Conservation (phyloP, 1,140 invertebrate species). For the Drosophila ogumai region DNA sequence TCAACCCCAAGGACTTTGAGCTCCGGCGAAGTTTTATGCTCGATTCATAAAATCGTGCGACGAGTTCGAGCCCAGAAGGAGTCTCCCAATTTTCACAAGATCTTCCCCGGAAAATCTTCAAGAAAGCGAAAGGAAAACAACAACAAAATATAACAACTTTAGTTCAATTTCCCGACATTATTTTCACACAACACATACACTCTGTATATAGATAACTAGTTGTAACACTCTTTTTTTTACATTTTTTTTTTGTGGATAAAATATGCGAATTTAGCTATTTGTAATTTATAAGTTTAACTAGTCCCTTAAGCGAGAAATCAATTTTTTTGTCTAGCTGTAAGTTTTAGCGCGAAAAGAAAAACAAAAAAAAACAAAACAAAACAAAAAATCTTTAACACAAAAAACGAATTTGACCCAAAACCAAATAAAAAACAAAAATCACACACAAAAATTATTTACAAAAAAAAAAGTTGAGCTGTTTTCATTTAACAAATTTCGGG, state of each 20-base stretch:
- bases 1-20: conserved; percentile 34
- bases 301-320: conserved; percentile 64
- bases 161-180: conserved; percentile 61
- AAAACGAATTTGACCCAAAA: conserved; percentile 77
- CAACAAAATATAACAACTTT: conserved; percentile 23
- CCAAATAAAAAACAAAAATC: conserved; percentile 69
- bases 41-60: conserved; percentile 79
- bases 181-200: conserved; percentile 21
- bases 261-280: conserved; percentile 77
- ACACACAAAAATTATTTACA: conserved; percentile 62
- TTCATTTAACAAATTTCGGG: conserved; percentile 4
- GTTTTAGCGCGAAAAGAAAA: conserved; percentile 70
- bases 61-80: conserved; percentile 58
- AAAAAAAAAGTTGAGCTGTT: conserved; percentile 33
- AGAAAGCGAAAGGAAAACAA: conserved; percentile 13
- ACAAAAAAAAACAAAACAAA: background rate
- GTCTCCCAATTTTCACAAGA: conserved; percentile 26
- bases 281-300: conserved; percentile 75
- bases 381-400: conserved; percentile 56
- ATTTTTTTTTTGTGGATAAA: conserved; percentile 59
- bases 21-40: conserved; percentile 83
- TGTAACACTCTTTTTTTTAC: conserved; percentile 42
- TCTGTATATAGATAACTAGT: conserved; percentile 31
- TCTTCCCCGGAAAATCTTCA: conserved; percentile 35
- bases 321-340: conserved; percentile 80